Percentiles rank a stretch among this genome's conserved stretches.
Conservation (phyloP, 2,797 vertebrate genomes). For the Lagorchestes hirsutus region DNA sequence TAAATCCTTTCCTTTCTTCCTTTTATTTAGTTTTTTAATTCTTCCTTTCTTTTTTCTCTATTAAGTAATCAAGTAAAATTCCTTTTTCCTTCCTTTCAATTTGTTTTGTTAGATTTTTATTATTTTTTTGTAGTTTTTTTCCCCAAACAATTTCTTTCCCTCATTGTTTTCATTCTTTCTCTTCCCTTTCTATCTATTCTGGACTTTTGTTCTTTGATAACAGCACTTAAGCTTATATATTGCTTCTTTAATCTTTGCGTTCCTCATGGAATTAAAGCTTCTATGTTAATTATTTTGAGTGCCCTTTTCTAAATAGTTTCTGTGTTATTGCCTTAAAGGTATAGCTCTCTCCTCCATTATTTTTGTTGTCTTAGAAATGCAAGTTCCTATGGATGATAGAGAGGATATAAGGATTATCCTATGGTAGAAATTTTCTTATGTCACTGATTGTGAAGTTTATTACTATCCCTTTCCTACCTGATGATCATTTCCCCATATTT, state of each 20-base stretch:
- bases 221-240: background rate
- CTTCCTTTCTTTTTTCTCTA: background rate
- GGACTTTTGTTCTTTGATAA: constrained; percentile 15
- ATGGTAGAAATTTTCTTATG: background rate
- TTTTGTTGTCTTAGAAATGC: background rate
- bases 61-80: background rate
- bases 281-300: background rate
- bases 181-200: constrained; percentile 36
- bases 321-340: background rate
- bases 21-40: background rate
- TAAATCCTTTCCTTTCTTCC: background rate
- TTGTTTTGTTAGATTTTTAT: background rate
- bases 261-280: background rate
- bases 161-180: background rate
- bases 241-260: background rate
- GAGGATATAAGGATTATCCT: background rate
- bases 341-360: background rate
- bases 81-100: background rate
- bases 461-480: background rate
- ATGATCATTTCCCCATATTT: background rate
- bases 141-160: background rate
- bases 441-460: background rate
- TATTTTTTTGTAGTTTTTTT: background rate
- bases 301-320: background rate
- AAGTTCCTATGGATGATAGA: background rate